Evolutionary conservation across 2,797 vertebrate species (phyloP).

Genomic region (Falco peregrinus): DNA sequence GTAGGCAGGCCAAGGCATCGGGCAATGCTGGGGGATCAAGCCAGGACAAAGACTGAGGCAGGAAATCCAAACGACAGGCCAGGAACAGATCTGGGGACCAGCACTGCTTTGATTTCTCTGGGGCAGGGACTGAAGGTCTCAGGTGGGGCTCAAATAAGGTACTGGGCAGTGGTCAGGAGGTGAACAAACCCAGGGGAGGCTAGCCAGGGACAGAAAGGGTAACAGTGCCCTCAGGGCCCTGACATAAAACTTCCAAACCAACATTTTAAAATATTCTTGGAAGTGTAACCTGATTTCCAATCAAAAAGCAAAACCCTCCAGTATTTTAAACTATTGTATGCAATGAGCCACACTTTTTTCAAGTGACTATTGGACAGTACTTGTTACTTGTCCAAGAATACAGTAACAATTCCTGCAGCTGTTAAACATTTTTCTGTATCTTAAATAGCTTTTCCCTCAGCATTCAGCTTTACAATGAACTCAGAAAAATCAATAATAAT

Average conservation of each 20-base stretch:
- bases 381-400: neutral
- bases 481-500: neutral
- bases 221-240: neutral
- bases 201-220: neutral
- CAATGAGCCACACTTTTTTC: neutral
- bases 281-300: neutral
- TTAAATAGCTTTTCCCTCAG: neutral
- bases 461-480: neutral
- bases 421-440: neutral
- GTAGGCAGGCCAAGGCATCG: neutral
- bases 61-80: neutral
- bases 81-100: neutral
- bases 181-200: neutral
- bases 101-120: neutral
- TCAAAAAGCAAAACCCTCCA: neutral
- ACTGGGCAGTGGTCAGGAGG: too few species aligned
- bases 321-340: neutral
- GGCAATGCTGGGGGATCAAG: neutral
- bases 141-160: neutral
- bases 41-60: neutral
- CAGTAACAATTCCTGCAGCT: neutral
- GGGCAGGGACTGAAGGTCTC: neutral
- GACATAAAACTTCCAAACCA: neutral
- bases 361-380: neutral
- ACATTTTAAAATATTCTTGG: neutral